A percentile compares a stretch with the other conserved stretches of the same genome.
Evolutionary conservation across 2,113 vertebrate species (phyloP).

Genomic region (Gopherus evgoodei): DNA sequence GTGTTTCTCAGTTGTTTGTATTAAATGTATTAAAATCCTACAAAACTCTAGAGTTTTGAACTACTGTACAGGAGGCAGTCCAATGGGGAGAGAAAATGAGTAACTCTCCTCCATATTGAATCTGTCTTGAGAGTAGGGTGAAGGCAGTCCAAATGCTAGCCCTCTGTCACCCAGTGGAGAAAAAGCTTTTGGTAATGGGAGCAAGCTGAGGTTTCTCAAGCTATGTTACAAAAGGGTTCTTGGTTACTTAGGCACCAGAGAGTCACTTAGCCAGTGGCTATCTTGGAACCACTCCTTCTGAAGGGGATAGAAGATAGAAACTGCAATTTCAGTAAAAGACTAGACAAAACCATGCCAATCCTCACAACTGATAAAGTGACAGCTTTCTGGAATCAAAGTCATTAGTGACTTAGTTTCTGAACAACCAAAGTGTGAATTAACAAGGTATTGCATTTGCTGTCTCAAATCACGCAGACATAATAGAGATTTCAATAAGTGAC

Average conservation of each 20-base stretch:
- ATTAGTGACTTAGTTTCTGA: neutral
- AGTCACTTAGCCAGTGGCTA: neutral
- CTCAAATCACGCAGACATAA: neutral
- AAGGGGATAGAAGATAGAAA: neutral
- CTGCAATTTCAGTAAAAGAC: neutral
- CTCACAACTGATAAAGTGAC: too few relatives aligned
- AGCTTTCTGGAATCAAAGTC: too few relatives aligned
- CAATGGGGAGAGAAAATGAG: neutral
- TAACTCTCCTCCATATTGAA: neutral
- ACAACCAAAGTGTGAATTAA: neutral
- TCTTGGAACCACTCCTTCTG: neutral
- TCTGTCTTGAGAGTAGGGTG: neutral
- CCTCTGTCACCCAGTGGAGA: neutral
- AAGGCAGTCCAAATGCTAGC: neutral
- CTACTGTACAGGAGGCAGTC: slow-evolving; percentile 13
- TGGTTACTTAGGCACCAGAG: too few relatives aligned
- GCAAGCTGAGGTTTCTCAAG: rapidly evolving
- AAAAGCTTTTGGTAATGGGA: neutral
- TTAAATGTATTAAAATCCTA: slow-evolving; percentile 23
- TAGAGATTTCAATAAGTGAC: neutral
- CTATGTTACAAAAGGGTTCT: rapidly evolving
- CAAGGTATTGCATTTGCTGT: neutral
- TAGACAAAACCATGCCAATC: too few relatives aligned
- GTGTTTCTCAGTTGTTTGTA: neutral
- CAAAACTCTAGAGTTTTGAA: slow-evolving; percentile 53